Evolutionary conservation across 2,113 vertebrate genomes (phyloP).

Genomic region (Raja brachyura): DNA sequence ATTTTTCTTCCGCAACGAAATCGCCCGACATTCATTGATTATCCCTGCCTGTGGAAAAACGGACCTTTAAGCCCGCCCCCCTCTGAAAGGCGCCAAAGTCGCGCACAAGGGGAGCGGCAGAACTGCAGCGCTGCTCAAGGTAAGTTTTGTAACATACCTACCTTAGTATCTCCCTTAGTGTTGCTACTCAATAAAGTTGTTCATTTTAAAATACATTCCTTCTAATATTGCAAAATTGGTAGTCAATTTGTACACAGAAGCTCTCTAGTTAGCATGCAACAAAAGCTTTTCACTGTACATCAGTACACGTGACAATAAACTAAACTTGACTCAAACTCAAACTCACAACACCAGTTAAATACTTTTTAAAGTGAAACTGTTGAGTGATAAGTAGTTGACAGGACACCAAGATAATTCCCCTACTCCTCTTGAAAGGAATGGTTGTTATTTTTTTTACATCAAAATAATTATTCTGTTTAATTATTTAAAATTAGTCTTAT

Average conservation of each 20-base stretch:
- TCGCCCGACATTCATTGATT: too few relatives aligned
- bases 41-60: too few relatives aligned
- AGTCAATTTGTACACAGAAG: neutral
- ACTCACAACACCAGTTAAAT: neutral
- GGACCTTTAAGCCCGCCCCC: too few relatives aligned
- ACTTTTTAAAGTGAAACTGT: neutral
- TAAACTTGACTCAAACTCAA: too few relatives aligned
- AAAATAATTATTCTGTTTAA: neutral
- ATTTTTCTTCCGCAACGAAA: too few relatives aligned
- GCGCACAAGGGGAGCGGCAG: too few relatives aligned
- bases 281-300: too few relatives aligned
- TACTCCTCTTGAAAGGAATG: neutral
- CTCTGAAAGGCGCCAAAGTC: too few relatives aligned
- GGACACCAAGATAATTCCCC: neutral
- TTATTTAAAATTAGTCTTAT: neutral
- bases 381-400: neutral
- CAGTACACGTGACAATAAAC: too few relatives aligned
- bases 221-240: neutral
- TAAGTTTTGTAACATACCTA: too few relatives aligned
- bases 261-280: neutral
- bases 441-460: neutral
- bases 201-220: neutral
- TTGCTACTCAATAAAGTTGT: neutral
- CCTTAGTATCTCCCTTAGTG: neutral
- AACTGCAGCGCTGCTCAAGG: too few relatives aligned